Evolutionary conservation across 2,888 invertebrate species (phyloP).

Genomic region (Scaptomyza cyrtandrae): DNA sequence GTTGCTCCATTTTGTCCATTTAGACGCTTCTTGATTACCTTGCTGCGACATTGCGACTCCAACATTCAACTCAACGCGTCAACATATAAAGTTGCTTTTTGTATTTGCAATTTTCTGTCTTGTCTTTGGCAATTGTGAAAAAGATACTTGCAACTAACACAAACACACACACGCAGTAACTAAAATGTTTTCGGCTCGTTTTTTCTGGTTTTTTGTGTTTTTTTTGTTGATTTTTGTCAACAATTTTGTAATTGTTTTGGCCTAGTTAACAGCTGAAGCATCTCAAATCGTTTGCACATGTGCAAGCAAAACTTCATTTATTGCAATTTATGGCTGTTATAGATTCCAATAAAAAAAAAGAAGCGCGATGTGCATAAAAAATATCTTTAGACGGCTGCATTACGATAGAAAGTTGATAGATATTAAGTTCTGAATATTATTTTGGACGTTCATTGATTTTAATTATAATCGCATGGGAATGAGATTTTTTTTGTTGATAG

Average conservation of each 20-base stretch:
- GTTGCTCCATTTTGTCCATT: constrained; percentile 78
- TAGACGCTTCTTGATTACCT: constrained; percentile 76
- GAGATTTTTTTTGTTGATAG: neutral
- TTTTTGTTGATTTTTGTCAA: constrained; percentile 26
- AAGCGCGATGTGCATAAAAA: neutral
- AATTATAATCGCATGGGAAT: neutral
- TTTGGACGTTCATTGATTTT: neutral
- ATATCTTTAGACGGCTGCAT: neutral
- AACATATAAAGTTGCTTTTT: constrained; percentile 60
- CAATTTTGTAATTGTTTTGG: constrained; percentile 71
- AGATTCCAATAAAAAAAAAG: constrained; percentile 3
- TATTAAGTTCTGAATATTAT: neutral
- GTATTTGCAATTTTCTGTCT: constrained; percentile 55
- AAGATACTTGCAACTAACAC: constrained; percentile 52
- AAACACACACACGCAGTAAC: constrained; percentile 2
- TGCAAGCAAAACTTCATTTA: constrained; percentile 19
- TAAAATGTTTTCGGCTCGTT: constrained; percentile 32
- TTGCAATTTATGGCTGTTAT: constrained; percentile 11
- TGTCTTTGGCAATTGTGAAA: constrained; percentile 61
- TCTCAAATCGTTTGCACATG: constrained; percentile 43
- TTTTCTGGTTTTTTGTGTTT: constrained; percentile 36
- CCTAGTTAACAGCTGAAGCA: constrained; percentile 60
- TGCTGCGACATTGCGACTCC: constrained; percentile 54
- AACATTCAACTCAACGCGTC: constrained; percentile 37
- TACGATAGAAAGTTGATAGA: constrained; percentile 7